phyloP scores from a whole-genome alignment of 2,888 invertebrate species.

The Agrypnus murinus region DNA sequence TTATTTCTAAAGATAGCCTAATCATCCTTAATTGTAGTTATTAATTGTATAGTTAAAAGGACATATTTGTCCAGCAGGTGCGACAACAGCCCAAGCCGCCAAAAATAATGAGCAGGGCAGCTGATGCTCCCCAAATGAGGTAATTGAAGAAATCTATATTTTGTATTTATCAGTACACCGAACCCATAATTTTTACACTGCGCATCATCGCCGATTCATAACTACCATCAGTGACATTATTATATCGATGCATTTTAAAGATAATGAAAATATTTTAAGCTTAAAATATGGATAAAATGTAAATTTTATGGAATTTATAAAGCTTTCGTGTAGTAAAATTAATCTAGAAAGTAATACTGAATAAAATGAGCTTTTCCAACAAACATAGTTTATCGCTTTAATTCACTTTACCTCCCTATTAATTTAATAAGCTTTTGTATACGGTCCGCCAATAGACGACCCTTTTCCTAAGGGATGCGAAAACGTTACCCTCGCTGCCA shows the following conservation, averaged over 20 bases:
- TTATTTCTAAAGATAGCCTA: conserved; percentile 29
- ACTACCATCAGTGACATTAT: conserved; percentile 29
- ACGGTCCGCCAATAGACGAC: conserved; percentile 13
- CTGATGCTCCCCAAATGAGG: conserved; percentile 55
- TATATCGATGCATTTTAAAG: conserved; percentile 11
- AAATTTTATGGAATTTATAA: conserved; percentile 21
- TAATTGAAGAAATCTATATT: conserved; percentile 59
- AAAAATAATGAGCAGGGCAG: conserved; percentile 60
- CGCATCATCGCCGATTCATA: conserved; percentile 24
- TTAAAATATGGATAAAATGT: not conserved
- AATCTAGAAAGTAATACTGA: conserved; percentile 13
- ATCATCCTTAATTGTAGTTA: conserved; percentile 51
- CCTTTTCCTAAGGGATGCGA: conserved; percentile 24
- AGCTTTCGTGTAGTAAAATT: not conserved
- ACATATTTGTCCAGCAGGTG: conserved; percentile 58
- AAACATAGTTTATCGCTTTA: conserved; percentile 28
- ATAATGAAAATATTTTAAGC: conserved; percentile 15
- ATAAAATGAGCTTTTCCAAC: conserved; percentile 1
- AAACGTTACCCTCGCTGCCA: conserved; percentile 16
- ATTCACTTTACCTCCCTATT: conserved; percentile 30
- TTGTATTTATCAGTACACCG: conserved; percentile 51
- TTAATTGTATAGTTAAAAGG: conserved; percentile 56
- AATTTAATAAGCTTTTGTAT: conserved; percentile 24
- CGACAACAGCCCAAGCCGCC: conserved; percentile 51
- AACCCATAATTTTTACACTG: conserved; percentile 49